Conservation (phyloP, 1,140 invertebrate genomes). For the Uloborus diversus region DNA sequence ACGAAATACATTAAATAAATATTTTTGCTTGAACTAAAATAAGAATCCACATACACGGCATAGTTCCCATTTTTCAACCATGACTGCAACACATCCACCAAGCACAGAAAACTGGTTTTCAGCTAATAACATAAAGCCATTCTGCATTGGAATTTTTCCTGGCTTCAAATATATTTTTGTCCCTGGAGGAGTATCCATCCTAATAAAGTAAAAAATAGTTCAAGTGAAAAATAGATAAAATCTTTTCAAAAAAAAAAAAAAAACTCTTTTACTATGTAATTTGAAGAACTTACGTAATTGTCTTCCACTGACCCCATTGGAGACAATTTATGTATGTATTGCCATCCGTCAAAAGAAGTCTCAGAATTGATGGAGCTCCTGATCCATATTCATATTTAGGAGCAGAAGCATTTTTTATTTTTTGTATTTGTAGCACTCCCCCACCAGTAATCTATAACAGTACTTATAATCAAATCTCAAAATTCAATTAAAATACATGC, state of each 20-base stretch:
- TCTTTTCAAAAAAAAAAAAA: slow-evolving; percentile 4
- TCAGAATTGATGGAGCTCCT: slow-evolving; percentile 81
- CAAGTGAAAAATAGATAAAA: neutral
- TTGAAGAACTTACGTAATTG: slow-evolving; percentile 72
- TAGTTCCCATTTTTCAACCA: slow-evolving; percentile 90
- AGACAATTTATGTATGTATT: slow-evolving; percentile 79
- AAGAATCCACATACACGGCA: slow-evolving; percentile 75
- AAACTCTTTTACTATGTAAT: too few species aligned
- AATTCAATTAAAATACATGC: neutral
- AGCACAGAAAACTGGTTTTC: slow-evolving; percentile 74
- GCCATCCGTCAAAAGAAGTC: slow-evolving; percentile 85
- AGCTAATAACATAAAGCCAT: slow-evolving; percentile 77
- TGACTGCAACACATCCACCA: slow-evolving; percentile 80
- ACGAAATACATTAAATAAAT: too few species aligned
- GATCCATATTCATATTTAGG: slow-evolving; percentile 89
- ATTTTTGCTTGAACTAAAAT: too few species aligned
- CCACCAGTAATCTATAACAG: slow-evolving; percentile 71
- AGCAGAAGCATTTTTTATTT: slow-evolving; percentile 84
- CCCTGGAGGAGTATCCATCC: slow-evolving; percentile 78
- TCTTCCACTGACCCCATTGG: slow-evolving; percentile 69
- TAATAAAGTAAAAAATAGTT: slow-evolving; percentile 54
- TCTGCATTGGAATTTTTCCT: slow-evolving; percentile 69
- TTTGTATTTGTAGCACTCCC: slow-evolving; percentile 86
- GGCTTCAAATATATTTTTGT: slow-evolving; percentile 74
- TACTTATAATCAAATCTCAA: neutral